A percentile compares a stretch with the other conserved stretches of the same genome.
These are phyloP conservation scores for Pedicia rivosa DNA, from an alignment of 2,888 invertebrate species.

Conservation along the genomic window DNA sequence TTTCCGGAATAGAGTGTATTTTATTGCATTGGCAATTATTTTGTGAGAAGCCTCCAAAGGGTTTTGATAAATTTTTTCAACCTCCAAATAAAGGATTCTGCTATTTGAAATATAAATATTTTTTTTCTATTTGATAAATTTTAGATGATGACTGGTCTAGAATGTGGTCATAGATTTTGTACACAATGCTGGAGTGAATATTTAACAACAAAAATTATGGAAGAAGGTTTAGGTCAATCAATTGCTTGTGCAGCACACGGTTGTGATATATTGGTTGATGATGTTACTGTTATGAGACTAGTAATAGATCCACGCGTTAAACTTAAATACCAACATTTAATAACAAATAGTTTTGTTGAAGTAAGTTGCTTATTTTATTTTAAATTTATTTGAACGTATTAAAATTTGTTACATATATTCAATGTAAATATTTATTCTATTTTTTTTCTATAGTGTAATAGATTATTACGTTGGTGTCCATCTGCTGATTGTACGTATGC, in stretches of 20 bases:
- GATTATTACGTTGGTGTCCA: conserved; percentile 93
- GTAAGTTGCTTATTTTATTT: conserved; percentile 36
- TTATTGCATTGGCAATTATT: conserved; percentile 45
- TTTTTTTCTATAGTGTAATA: conserved; percentile 53
- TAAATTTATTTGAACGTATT: not conserved
- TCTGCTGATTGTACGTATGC: conserved; percentile 96
- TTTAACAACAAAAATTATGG: conserved; percentile 95
- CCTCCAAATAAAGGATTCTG: not conserved
- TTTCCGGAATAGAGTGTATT: conserved; percentile 36
- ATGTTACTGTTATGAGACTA: conserved; percentile 88
- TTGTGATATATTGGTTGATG: conserved; percentile 95
- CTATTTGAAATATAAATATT: conserved; percentile 1
- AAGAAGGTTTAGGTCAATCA: conserved; percentile 91
- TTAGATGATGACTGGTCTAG: conserved; percentile 87
- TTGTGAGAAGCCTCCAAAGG: conserved; percentile 74
- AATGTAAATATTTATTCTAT: not conserved
- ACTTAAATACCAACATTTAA: conserved; percentile 90
- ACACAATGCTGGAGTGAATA: conserved; percentile 93
- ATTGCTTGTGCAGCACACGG: conserved; percentile 94
- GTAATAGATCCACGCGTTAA: conserved; percentile 75
- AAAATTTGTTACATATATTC: conserved; percentile 19
- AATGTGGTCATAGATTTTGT: conserved; percentile 96
- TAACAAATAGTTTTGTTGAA: conserved; percentile 97
- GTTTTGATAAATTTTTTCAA: conserved; percentile 89
- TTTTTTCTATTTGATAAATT: conserved; percentile 19